phyloP scores from a whole-genome alignment of 2,113 vertebrate species.

The Aegithalos caudatus region DNA sequence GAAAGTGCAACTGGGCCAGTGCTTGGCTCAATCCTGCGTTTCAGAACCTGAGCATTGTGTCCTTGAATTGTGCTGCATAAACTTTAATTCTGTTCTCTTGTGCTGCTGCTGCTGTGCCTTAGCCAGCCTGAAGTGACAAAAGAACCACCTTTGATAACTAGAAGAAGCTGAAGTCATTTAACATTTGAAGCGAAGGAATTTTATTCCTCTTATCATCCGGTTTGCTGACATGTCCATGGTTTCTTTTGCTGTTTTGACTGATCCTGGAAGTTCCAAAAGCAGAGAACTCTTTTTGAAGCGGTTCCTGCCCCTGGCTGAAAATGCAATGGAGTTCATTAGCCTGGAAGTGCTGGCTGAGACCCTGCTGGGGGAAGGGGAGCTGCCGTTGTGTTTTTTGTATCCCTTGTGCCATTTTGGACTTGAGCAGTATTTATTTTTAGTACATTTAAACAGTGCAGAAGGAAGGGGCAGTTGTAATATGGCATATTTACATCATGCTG shows the following conservation, averaged over 20 bases:
- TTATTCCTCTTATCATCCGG: not conserved
- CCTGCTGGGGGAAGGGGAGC: not conserved
- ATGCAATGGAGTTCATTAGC: not conserved
- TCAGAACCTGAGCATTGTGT: not conserved
- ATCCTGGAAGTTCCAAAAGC: not conserved
- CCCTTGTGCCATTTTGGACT: conserved; percentile 35
- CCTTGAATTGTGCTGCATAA: not conserved
- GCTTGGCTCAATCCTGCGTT: not conserved
- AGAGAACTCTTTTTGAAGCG: not conserved
- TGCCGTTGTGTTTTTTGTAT: not conserved
- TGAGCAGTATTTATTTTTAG: conserved; percentile 57
- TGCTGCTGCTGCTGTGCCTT: not conserved
- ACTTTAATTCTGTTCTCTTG: not conserved
- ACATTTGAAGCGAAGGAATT: not conserved
- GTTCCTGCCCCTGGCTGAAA: not conserved
- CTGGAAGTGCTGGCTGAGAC: not conserved
- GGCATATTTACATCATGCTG: conserved; percentile 55
- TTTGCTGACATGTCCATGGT: not conserved
- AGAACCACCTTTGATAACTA: not conserved
- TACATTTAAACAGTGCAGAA: conserved; percentile 32
- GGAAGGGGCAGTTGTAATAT: conserved; percentile 50
- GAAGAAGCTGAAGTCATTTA: not conserved
- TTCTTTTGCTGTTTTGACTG: not conserved
- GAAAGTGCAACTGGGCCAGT: accelerated
- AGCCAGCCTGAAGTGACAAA: not conserved